phyloP scores from a whole-genome alignment of 2,888 invertebrate genomes.

The Caenorhabditis japonica region DNA sequence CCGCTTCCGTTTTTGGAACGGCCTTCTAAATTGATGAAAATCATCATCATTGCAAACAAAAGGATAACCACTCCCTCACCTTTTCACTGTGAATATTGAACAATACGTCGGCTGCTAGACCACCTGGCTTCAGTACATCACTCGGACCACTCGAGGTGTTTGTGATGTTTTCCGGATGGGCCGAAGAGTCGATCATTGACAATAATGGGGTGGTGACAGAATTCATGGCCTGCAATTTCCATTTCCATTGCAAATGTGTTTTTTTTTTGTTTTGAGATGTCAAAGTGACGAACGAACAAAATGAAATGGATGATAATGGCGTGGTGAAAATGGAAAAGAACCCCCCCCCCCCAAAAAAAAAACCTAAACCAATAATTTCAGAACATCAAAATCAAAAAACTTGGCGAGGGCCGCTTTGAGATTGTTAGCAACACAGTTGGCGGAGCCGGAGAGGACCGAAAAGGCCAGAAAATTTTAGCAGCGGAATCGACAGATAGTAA shows the following conservation, averaged over 20 bases:
- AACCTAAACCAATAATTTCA: constrained; percentile 5
- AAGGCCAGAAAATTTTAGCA: constrained; percentile 1
- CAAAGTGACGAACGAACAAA: neutral
- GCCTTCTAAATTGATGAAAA: neutral
- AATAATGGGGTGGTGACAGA: constrained; percentile 13
- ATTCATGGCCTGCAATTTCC: constrained; percentile 23
- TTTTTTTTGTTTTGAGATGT: neutral
- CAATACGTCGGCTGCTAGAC: constrained; percentile 6
- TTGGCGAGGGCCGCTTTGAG: constrained; percentile 25
- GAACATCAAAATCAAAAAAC: constrained; percentile 45
- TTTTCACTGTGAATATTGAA: constrained; percentile 10
- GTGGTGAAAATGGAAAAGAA: neutral
- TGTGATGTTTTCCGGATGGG: constrained; percentile 12
- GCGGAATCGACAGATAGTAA: constrained; percentile 18
- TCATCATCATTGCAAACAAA: no score
- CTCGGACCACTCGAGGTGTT: constrained; percentile 1
- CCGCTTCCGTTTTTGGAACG: neutral
- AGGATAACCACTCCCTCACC: neutral
- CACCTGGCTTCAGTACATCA: constrained; percentile 7
- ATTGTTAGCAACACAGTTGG: constrained; percentile 43
- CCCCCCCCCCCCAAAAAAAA: no score
- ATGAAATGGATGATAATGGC: neutral
- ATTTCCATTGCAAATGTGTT: no score
- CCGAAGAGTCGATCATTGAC: constrained; percentile 14
- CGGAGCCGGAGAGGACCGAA: constrained; percentile 21